Base-by-base conservation (phyloP, 2,797 vertebrate species). In the Labeo calbasu region DNA sequence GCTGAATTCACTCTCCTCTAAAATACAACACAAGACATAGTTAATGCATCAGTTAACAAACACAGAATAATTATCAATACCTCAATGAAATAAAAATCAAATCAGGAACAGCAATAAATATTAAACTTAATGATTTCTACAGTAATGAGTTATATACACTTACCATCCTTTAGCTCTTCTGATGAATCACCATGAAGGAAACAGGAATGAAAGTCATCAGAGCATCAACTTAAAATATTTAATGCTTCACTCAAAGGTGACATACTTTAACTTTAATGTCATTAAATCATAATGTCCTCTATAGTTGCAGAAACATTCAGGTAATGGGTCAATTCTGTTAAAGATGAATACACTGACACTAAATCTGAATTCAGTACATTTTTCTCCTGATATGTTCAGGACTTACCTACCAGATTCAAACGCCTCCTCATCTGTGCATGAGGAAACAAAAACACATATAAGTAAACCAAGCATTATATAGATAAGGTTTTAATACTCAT, bases 381-480 rank as follows among this genome's bases (percentile, higher is more conserved):
- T 65, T 81, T 77, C 69, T 55, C 72, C 83, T 80, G 51, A 80
- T 70, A 79, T 86, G 87, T 88, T 89, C 89, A 93, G 90, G 89
- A 94, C 94, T 93, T 91, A 96, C 96, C 95, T 96, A 99, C 98
- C 98, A 90, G 97, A 99, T 94, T 99, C 97, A 98, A 99, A 99
- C 0, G 95, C 95, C 93, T 99, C 97, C 93, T 99, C 97, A 84
- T 99, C 97, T 99, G 92, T 86, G 78, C 77, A 89, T 46, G 28
- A 91, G 46, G 85, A 69, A 88, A 88, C 82, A 88, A 83, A 77
- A 3, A 48, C 5, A 77, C 32, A 0, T 80, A 23, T 43, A 46
- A 77, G 21, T 43, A 40, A 11, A 23, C 36, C 55, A 32, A 50
- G 21, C 36, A 8, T 55, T 53, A 66, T 4, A 28, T 40, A 55